These are phyloP conservation scores for Avahi laniger DNA, from an alignment of 2,797 vertebrate genomes.

Conservation along the genomic window DNA sequence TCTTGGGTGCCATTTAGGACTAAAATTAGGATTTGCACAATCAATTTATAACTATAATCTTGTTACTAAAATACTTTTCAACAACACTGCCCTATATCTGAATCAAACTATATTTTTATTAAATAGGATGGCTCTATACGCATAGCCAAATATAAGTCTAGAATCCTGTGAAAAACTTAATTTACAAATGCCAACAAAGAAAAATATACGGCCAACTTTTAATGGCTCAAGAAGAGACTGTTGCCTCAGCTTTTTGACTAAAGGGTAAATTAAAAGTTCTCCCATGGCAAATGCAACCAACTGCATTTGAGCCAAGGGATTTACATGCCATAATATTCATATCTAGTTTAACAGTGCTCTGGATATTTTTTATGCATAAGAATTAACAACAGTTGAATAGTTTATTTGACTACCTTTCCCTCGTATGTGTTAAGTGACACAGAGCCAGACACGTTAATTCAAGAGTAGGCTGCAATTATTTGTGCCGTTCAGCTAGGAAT, in stretches of 20 bases:
- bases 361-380: constrained; percentile 70
- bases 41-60: constrained; percentile 16
- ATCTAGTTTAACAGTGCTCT: constrained; percentile 62
- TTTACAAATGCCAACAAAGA: constrained; percentile 42
- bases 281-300: not conserved
- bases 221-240: not conserved
- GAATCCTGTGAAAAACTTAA: not conserved
- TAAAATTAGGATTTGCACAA: constrained; percentile 27
- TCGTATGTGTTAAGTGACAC: constrained; percentile 72
- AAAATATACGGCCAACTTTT: not conserved
- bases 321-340: constrained; percentile 42
- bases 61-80: constrained; percentile 43
- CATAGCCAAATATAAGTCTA: constrained; percentile 18
- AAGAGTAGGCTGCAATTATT: constrained; percentile 73
- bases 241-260: not conserved
- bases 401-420: constrained; percentile 72
- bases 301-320: not conserved
- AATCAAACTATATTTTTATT: constrained; percentile 31
- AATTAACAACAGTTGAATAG: constrained; percentile 71
- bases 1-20: not conserved
- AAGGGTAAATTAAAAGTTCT: constrained; percentile 22
- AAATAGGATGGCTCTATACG: not conserved
- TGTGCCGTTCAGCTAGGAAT: constrained; percentile 70
- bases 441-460: constrained; percentile 73
- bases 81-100: not conserved